A percentile compares a stretch with the other conserved stretches of the same genome.
Conservation (phyloP, 2,797 vertebrate genomes). For the Strix occidentalis region DNA sequence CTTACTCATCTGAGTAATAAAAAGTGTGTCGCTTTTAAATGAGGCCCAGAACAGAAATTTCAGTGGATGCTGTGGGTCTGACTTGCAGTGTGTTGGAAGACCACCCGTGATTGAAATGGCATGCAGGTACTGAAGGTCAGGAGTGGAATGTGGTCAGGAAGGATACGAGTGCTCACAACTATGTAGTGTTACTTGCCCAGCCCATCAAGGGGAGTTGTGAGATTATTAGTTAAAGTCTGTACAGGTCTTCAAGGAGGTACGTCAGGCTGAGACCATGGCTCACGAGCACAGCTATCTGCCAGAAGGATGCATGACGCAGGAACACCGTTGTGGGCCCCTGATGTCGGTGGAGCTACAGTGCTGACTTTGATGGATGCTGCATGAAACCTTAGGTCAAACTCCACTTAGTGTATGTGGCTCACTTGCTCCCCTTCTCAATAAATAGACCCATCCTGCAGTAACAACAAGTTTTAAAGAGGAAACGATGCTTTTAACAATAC, state of each 20-base stretch:
- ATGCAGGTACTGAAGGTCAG: neutral
- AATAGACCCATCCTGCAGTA: neutral
- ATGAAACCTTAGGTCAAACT: neutral
- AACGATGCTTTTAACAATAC: neutral
- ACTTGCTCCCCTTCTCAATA: neutral
- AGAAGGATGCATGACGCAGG: neutral
- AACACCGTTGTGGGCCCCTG: fast-evolving
- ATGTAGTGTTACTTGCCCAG: neutral
- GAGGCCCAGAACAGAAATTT: neutral
- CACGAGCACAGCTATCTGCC: neutral
- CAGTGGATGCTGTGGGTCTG: neutral
- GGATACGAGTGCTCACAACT: neutral
- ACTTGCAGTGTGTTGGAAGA: neutral
- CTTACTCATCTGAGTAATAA: neutral
- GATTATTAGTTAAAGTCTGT: neutral
- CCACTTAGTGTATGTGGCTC: neutral
- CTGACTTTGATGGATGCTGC: neutral
- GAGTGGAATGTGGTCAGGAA: neutral
- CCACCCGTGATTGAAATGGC: neutral
- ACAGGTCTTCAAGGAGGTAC: neutral
- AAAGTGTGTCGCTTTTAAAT: neutral
- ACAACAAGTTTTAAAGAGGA: neutral
- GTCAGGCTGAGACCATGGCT: neutral
- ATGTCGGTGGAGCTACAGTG: neutral
- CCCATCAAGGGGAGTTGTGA: neutral